phyloP scores from a whole-genome alignment of 2,888 invertebrate species.

The Drosophila longiperda region DNA sequence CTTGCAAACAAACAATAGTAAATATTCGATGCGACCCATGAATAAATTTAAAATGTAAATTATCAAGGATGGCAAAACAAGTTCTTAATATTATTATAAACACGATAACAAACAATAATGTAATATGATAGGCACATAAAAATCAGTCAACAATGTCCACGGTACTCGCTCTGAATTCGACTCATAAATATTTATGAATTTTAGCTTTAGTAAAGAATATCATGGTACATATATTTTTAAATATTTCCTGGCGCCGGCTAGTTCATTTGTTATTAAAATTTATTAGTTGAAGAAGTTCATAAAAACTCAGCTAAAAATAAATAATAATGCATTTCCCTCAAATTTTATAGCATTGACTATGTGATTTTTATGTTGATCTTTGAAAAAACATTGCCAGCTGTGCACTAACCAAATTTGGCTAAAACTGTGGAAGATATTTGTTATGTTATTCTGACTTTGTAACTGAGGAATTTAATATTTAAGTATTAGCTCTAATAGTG shows the following conservation, averaged over 20 bases:
- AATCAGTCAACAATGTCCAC: conserved; percentile 45
- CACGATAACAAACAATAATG: conserved; percentile 68
- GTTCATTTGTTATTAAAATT: conserved; percentile 46
- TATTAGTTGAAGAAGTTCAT: conserved; percentile 25
- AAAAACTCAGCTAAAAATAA: conserved; percentile 6
- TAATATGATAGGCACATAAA: conserved; percentile 52
- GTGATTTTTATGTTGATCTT: neutral
- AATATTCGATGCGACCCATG: conserved; percentile 1
- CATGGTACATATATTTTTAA: conserved; percentile 9
- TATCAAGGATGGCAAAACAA: conserved; percentile 45
- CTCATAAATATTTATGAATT: conserved; percentile 65
- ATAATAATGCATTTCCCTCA: neutral
- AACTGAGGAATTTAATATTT: neutral
- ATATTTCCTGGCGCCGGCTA: conserved; percentile 38
- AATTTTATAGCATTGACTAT: neutral
- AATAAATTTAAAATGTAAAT: conserved; percentile 69
- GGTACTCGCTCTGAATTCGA: conserved; percentile 15
- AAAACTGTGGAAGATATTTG: neutral
- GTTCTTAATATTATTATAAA: conserved; percentile 54
- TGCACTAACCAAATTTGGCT: neutral
- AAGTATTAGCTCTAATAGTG: neutral
- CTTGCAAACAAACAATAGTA: conserved; percentile 17
- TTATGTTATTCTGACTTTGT: neutral
- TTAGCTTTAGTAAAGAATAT: neutral
- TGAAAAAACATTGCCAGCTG: neutral